A percentile compares a stretch with the other conserved stretches of the same genome.
phyloP scores from a whole-genome alignment of 2,888 invertebrate genomes.

The Tiliacea citrago region DNA sequence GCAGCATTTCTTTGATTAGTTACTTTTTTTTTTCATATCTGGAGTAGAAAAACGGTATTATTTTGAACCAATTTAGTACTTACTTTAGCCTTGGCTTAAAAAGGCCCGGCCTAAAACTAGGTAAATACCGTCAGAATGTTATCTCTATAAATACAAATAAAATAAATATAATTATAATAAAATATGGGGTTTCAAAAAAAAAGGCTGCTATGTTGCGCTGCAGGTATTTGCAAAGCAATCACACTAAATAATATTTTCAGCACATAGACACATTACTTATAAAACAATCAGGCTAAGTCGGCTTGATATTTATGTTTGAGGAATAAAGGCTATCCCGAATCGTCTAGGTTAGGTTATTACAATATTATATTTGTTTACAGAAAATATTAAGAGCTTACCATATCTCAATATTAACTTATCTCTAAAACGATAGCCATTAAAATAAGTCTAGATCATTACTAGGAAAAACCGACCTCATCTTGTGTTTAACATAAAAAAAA shows the following conservation, averaged over 20 bases:
- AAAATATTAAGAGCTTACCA: constrained; percentile 2
- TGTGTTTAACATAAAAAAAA: no score
- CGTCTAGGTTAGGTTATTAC: background rate
- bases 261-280: background rate
- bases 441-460: no score
- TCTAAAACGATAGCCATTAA: no score
- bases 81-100: no score
- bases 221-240: no score
- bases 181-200: no score
- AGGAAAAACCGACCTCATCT: no score
- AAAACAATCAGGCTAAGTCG: background rate
- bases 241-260: background rate
- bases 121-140: no score
- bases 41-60: background rate
- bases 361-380: background rate
- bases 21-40: constrained; percentile 5
- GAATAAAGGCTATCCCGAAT: background rate
- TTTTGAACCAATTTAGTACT: background rate
- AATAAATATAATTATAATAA: no score
- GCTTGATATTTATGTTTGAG: constrained; percentile 1
- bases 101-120: no score
- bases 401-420: background rate
- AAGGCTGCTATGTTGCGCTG: no score
- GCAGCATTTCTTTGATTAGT: constrained; percentile 1
- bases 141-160: no score